Evolutionary conservation across 2,888 invertebrate species (phyloP).

Genomic region (Amphipyra berbera): DNA sequence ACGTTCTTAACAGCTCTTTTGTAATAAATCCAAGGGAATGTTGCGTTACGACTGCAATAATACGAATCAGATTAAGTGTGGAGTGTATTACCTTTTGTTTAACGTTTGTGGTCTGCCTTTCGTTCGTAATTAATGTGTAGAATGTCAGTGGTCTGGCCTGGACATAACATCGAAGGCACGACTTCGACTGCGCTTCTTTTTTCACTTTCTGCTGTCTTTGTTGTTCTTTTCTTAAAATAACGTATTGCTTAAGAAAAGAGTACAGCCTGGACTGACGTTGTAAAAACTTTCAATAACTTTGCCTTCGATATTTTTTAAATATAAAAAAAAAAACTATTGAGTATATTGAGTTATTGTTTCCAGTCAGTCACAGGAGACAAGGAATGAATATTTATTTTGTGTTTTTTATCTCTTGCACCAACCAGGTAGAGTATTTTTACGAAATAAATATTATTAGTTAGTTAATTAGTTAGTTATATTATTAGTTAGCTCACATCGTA

Average conservation of each 20-base stretch:
- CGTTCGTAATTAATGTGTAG: slow-evolving; percentile 77
- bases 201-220: slow-evolving; percentile 40
- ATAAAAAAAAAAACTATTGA: slow-evolving; percentile 21
- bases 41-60: slow-evolving; percentile 84
- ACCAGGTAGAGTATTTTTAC: background rate
- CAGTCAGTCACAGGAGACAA: slow-evolving; percentile 30
- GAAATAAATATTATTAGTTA: background rate
- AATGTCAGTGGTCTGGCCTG: slow-evolving; percentile 57
- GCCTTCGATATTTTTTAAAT: slow-evolving; percentile 29
- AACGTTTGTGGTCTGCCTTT: slow-evolving; percentile 70
- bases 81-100: slow-evolving; percentile 81
- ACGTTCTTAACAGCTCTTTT: slow-evolving; percentile 82
- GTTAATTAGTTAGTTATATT: too few relatives aligned
- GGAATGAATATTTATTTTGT: slow-evolving; percentile 18
- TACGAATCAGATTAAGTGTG: slow-evolving; percentile 83
- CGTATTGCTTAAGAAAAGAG: slow-evolving; percentile 34
- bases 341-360: slow-evolving; percentile 32
- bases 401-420: slow-evolving; percentile 4
- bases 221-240: slow-evolving; percentile 46
- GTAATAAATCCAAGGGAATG: slow-evolving; percentile 85
- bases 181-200: slow-evolving; percentile 51
- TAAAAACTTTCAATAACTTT: slow-evolving; percentile 23
- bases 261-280: slow-evolving; percentile 6
- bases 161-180: slow-evolving; percentile 59
- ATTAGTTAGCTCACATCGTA: too few relatives aligned